Evolutionary conservation across 2,113 vertebrate genomes (phyloP).

Genomic region (Girardinichthys multiradiatus): DNA sequence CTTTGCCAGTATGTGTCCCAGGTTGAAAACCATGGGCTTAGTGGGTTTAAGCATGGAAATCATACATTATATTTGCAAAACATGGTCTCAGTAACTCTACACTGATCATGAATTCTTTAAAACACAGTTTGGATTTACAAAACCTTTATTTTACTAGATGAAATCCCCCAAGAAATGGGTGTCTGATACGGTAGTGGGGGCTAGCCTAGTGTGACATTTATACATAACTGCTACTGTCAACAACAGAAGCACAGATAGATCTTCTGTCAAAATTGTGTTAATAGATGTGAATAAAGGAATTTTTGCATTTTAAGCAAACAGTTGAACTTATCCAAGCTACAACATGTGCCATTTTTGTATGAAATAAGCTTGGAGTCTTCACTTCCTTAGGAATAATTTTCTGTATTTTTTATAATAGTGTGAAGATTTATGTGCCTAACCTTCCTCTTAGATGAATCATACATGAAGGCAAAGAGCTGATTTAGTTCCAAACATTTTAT

Average conservation of each 20-base stretch:
- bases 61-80: no score
- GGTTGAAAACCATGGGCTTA: no score
- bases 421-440: not conserved
- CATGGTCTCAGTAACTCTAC: no score
- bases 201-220: not conserved
- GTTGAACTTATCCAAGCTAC: not conserved
- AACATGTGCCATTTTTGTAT: not conserved
- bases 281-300: not conserved
- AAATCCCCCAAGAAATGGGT: not conserved
- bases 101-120: no score
- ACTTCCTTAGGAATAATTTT: not conserved
- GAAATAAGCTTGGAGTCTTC: not conserved
- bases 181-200: not conserved
- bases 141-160: not conserved
- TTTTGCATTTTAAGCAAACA: not conserved
- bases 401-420: not conserved
- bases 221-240: not conserved
- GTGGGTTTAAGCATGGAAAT: no score
- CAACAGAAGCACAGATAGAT: not conserved
- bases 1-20: no score
- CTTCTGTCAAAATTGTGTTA: not conserved
- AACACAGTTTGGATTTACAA: no score
- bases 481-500: not conserved
- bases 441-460: not conserved
- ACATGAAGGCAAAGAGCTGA: not conserved